These are phyloP conservation scores for Dorcus hopei DNA, from an alignment of 2,888 invertebrate genomes.

Conservation along the genomic window DNA sequence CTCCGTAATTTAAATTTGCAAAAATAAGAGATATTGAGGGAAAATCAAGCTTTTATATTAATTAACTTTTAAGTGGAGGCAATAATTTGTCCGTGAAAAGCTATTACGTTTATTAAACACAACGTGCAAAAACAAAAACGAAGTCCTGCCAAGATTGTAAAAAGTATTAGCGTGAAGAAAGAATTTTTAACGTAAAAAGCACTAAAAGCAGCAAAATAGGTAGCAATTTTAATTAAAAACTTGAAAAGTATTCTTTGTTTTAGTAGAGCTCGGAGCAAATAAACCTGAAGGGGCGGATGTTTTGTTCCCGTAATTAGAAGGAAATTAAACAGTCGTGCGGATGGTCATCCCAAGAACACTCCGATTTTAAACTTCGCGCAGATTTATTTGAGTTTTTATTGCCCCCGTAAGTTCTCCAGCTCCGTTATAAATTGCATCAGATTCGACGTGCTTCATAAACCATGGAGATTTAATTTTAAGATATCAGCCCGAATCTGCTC, in stretches of 20 bases:
- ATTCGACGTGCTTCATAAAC: slow-evolving; percentile 42
- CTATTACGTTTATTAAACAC: neutral
- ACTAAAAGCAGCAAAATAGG: slow-evolving; percentile 46
- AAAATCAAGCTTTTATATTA: neutral
- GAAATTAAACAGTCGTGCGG: slow-evolving; percentile 45
- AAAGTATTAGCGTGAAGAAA: slow-evolving; percentile 1
- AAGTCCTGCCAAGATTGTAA: neutral
- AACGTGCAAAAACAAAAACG: neutral
- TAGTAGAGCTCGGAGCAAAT: slow-evolving; percentile 43
- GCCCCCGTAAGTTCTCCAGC: slow-evolving; percentile 24
- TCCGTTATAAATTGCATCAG: slow-evolving; percentile 38
- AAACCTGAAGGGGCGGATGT: slow-evolving; percentile 44
- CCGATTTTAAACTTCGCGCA: slow-evolving; percentile 38
- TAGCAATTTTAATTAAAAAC: slow-evolving; percentile 51
- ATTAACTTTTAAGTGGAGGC: neutral
- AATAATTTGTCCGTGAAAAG: neutral
- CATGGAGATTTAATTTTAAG: slow-evolving; percentile 35
- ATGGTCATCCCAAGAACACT: slow-evolving; percentile 38
- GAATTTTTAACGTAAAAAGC: slow-evolving; percentile 28
- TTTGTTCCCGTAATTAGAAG: slow-evolving; percentile 48
- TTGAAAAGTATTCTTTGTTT: slow-evolving; percentile 50
- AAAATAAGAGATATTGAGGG: neutral
- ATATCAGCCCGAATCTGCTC: slow-evolving; percentile 30
- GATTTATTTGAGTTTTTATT: slow-evolving; percentile 39
- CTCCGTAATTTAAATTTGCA: no score